Evolutionary conservation across 2,888 invertebrate genomes (phyloP), one percentile per base, ranked within the genome.

Genomic region (Parochlus steinenii): DNA sequence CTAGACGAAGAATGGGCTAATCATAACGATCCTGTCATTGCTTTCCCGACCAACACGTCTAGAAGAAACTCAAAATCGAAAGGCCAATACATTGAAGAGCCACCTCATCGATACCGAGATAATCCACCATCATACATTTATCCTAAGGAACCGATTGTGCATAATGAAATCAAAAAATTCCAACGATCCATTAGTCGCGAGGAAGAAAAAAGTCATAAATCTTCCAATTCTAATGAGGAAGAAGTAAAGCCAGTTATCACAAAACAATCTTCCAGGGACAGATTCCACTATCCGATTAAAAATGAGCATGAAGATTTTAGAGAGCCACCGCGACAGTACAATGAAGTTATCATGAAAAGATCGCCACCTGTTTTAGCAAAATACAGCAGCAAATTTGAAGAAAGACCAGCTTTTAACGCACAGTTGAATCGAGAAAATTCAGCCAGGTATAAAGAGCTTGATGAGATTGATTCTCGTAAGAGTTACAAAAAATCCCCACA

Each of bases 1-100:
- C 56, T 58, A 40, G 57, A 57, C 20, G 57, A 57, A 28, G 56
- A 55, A 45, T 57, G 57, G 58, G 52, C 53, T 15, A 57, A 58
- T 32, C 39, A 54, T 57, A 34, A 54, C 56, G 17, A 56, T 55
- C 32, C 55, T 55, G 3, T 41, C 54, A 38, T 56, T 55, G 41
- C 55, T 55, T 24, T 53, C 56, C 27, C 56, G 56, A 38, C 56
- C 55, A 19, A 46, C 54, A 26, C 26, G 14, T 26, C 14, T 26
- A 26, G 23, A n/a, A 23, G 23, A 23, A n/a, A n/a, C 23, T 7
- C 23, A 23, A 23, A 7, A 23, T 23, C n/a, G 23, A 23, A 23
- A 7, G 23, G 26, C 26, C 26, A 26, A 10, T 26, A 34, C 23
- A 27, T 34, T 19, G 6, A 34, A 18, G 17, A 24, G 10, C 12